phyloP scores from a whole-genome alignment of 2,888 invertebrate species.

The Phanerotoma sp. region DNA sequence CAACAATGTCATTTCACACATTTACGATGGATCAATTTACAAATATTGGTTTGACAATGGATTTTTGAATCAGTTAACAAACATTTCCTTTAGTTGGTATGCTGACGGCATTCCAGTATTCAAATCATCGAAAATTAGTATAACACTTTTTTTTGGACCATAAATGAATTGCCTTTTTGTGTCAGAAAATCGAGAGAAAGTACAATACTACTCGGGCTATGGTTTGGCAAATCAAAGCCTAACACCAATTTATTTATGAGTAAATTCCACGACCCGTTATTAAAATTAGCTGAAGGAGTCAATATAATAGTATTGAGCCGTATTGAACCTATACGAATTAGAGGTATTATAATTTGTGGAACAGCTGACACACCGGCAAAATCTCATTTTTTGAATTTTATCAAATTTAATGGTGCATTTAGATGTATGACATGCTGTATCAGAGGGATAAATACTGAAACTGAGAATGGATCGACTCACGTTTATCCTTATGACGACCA shows the following conservation, averaged over 20 bases:
- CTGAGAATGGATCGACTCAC: not conserved
- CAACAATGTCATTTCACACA: not conserved
- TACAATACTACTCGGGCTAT: conserved; percentile 3
- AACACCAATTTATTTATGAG: conserved; percentile 4
- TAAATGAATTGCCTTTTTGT: conserved; percentile 16
- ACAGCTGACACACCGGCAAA: not conserved
- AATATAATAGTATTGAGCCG: not conserved
- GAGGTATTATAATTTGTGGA: not conserved
- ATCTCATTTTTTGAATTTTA: not conserved
- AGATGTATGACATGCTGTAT: not conserved
- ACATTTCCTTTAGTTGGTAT: conserved; percentile 18
- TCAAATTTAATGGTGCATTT: not conserved
- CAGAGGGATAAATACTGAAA: not conserved
- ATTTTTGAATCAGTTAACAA: conserved; percentile 6
- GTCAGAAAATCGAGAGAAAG: not conserved
- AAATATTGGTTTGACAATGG: not conserved
- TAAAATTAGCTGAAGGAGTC: not conserved
- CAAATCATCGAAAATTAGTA: conserved; percentile 5
- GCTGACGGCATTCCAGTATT: conserved; percentile 13
- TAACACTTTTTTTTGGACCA: conserved; percentile 7
- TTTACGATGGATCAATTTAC: conserved; percentile 14
- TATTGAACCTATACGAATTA: not conserved
- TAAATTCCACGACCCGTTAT: not conserved
- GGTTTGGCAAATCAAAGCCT: conserved; percentile 15
- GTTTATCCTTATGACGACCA: not conserved